A percentile compares a stretch with the other conserved stretches of the same genome.
Evolutionary conservation across 2,888 invertebrate genomes (phyloP).

Genomic region (Drosophila kambysellisi): DNA sequence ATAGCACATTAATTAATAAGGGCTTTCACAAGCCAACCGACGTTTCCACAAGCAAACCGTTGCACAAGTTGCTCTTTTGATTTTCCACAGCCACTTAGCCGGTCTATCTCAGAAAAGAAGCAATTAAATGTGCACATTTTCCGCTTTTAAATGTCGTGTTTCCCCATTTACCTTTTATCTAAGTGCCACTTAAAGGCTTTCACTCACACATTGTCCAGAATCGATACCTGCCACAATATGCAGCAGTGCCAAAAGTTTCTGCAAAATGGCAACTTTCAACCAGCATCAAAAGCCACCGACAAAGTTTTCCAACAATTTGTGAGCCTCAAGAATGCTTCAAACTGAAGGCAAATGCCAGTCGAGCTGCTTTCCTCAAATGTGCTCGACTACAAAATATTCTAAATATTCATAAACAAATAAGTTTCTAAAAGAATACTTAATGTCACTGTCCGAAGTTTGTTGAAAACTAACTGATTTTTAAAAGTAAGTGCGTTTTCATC

Average conservation of each 20-base stretch:
- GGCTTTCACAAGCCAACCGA: slow-evolving; percentile 23
- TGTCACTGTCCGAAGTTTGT: not conserved
- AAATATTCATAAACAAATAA: not conserved
- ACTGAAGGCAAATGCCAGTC: slow-evolving; percentile 17
- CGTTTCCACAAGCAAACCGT: slow-evolving; percentile 13
- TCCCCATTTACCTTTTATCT: slow-evolving; percentile 19
- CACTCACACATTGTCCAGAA: slow-evolving; percentile 7
- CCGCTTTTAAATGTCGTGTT: slow-evolving; percentile 39
- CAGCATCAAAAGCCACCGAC: slow-evolving; percentile 39
- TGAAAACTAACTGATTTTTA: not conserved
- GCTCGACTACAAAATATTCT: slow-evolving; percentile 1
- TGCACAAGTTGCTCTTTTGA: not conserved
- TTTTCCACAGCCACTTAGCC: not conserved
- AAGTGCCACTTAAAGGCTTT: slow-evolving; percentile 4
- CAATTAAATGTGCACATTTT: slow-evolving; percentile 35
- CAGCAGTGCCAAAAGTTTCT: slow-evolving; percentile 31
- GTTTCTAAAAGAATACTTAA: not conserved
- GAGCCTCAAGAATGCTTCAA: slow-evolving; percentile 47
- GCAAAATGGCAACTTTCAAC: slow-evolving; percentile 47
- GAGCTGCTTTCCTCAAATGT: not conserved
- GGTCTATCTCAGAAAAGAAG: not conserved
- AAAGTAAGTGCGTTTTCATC: not conserved
- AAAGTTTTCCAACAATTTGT: slow-evolving; percentile 61
- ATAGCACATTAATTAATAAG: slow-evolving; percentile 60
- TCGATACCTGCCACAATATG: slow-evolving; percentile 20